Percentiles rank a stretch among this genome's conserved stretches.
Conservation (phyloP, 2,888 invertebrate species). For the Watsonalla cultraria region DNA sequence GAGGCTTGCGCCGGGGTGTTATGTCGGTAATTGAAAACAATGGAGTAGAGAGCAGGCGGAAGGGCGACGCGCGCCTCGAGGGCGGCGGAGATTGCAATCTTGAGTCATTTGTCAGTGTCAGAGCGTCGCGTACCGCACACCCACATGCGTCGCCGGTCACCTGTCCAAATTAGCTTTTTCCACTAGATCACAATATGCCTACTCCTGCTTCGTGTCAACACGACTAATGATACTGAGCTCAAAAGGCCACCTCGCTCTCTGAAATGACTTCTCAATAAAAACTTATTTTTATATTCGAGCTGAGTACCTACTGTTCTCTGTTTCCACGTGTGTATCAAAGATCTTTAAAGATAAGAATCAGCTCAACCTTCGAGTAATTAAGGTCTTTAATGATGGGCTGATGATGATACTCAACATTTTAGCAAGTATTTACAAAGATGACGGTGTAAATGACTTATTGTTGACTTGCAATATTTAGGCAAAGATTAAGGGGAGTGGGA, state of each 20-base stretch:
- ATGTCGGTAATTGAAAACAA: constrained; percentile 78
- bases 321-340: background rate
- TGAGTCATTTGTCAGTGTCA: constrained; percentile 89
- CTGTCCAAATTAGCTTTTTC: constrained; percentile 62
- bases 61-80: constrained; percentile 60
- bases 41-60: constrained; percentile 66
- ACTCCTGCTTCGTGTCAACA: constrained; percentile 1
- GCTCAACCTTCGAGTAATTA: background rate
- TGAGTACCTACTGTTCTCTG: background rate
- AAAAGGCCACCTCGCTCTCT: background rate
- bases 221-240: background rate
- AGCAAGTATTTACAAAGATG: no score
- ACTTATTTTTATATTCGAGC: background rate
- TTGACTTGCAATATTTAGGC: no score
- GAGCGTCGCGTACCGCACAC: constrained; percentile 53
- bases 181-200: constrained; percentile 13
- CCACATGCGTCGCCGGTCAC: constrained; percentile 53
- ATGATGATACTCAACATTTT: background rate
- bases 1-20: constrained; percentile 64
- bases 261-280: background rate
- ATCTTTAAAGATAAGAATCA: background rate
- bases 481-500: background rate
- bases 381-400: background rate
- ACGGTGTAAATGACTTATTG: no score
- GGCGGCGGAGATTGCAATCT: constrained; percentile 86